These are phyloP conservation scores for Paralvinella palmiformis DNA, from an alignment of 1,140 invertebrate species.

Conservation along the genomic window DNA sequence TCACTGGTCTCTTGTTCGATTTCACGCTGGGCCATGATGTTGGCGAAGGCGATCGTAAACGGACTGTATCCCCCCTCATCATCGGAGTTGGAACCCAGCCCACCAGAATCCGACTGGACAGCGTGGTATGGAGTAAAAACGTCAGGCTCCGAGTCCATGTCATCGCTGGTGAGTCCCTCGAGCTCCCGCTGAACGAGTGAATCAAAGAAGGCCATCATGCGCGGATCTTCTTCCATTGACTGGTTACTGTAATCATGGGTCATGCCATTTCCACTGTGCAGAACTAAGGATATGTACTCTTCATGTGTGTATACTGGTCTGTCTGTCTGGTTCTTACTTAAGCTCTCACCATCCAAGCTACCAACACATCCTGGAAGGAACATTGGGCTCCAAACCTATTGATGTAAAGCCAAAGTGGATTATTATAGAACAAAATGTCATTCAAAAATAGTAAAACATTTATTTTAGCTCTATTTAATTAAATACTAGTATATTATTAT, in stretches of 20 bases:
- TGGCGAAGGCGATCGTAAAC: slow-evolving; percentile 40
- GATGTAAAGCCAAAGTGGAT: slow-evolving; percentile 15
- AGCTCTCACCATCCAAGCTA: not conserved
- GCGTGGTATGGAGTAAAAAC: slow-evolving; percentile 13
- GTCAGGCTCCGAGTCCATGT: slow-evolving; percentile 13
- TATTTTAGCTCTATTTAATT: no score
- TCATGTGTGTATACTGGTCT: slow-evolving; percentile 77
- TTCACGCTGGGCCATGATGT: slow-evolving; percentile 30
- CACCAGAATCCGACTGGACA: slow-evolving; percentile 19
- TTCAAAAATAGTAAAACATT: no score
- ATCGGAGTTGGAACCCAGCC: slow-evolving; percentile 12
- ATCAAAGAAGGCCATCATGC: slow-evolving; percentile 96
- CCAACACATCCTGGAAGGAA: slow-evolving; percentile 45
- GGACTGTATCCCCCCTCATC: slow-evolving; percentile 26
- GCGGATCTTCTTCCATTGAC: slow-evolving; percentile 79
- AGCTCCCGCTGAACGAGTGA: slow-evolving; percentile 84
- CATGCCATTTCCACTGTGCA: slow-evolving; percentile 63
- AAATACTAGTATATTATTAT: no score
- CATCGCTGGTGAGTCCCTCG: slow-evolving; percentile 55
- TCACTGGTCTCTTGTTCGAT: slow-evolving; percentile 10
- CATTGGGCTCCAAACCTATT: slow-evolving; percentile 72
- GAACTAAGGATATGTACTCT: slow-evolving; percentile 76
- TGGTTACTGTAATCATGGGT: slow-evolving; percentile 63
- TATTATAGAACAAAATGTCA: no score
- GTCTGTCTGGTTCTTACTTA: slow-evolving; percentile 40